Percentiles rank a stretch among this genome's conserved stretches.
Evolutionary conservation across 2,888 invertebrate genomes (phyloP).

Genomic region (Neoitamus cyanurus): DNA sequence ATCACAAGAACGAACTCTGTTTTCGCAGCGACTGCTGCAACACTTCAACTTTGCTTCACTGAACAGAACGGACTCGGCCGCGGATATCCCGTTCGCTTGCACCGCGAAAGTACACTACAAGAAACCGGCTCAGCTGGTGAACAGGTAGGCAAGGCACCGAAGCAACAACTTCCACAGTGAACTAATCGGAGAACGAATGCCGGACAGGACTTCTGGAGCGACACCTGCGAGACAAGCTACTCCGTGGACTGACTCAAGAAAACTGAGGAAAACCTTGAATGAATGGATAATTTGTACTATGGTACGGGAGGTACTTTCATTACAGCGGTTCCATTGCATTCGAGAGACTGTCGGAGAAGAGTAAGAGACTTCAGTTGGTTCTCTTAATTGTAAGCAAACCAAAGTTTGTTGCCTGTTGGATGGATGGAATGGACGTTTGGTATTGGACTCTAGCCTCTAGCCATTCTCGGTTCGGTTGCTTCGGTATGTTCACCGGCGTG

Average conservation of each 20-base stretch:
- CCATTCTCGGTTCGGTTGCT: too few relatives aligned
- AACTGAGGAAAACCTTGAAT: constrained; percentile 20
- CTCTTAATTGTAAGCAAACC: too few relatives aligned
- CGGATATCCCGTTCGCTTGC: neutral
- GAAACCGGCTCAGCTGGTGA: neutral
- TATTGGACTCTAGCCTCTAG: too few relatives aligned
- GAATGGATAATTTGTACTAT: constrained; percentile 20
- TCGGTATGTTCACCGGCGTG: too few relatives aligned
- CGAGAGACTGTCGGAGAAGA: neutral
- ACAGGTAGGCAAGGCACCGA: neutral
- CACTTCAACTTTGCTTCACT: constrained; percentile 4
- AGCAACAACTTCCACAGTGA: neutral
- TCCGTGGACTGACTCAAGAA: neutral
- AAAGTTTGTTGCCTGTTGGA: too few relatives aligned
- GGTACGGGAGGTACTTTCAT: neutral
- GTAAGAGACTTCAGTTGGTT: too few relatives aligned
- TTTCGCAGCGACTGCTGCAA: neutral
- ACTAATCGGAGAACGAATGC: neutral
- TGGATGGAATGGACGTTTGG: too few relatives aligned
- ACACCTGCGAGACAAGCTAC: neutral
- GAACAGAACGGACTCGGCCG: neutral
- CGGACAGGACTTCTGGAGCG: neutral
- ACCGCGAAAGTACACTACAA: neutral
- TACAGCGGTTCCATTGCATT: constrained; percentile 6
- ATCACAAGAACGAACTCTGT: neutral